Base-by-base conservation (phyloP, 1,140 invertebrate genomes). In the Saccostrea glomerata region DNA sequence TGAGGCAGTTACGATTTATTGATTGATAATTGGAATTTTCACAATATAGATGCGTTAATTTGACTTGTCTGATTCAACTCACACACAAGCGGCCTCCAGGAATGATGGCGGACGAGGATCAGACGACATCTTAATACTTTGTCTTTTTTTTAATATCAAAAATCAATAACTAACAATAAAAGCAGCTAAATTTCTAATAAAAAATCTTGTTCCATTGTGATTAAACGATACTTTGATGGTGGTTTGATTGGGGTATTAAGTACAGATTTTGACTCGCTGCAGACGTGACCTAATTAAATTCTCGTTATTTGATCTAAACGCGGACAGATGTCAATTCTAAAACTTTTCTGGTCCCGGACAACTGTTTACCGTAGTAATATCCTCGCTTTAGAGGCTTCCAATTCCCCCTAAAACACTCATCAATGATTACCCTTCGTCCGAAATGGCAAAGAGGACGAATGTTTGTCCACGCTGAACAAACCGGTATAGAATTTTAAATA, bases 1-100 rank as follows among this genome's bases (percentile, higher is more conserved):
- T 77, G 70, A 77, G 70, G 70, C 70, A 77, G 70, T 77, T 77
- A 77, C 70, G 70, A 77, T 77, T 77, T 77, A 77, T 77, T 77
- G 70, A 77, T 77, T 77, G 70, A 77, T 77, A 77, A 77, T 77
- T 77, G 70, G 70, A 77, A 77, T 77, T 77, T 77, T 77, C 23
- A 36, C 70, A 17, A 66, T 36, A 25, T 77, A 77, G 70, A 77
- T 77, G 70, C 25, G 70, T 77, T 77, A 77, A 77, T 77, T 73
- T 77, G 70, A 77, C 13, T 77, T 15, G 25, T 30, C 23, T 25
- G 70, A 77, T 77, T 77, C 70, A 77, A 13, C 70, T 40, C 70
- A 77, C 70, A 77, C 25, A 77, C 12, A 36, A 77, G 70, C 25
- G 25, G 7, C 70, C 70, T 17, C 13, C 25, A 77, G 70, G 30